Evolutionary conservation across 2,888 invertebrate genomes (phyloP).

Genomic region (Amphipoea oculea): DNA sequence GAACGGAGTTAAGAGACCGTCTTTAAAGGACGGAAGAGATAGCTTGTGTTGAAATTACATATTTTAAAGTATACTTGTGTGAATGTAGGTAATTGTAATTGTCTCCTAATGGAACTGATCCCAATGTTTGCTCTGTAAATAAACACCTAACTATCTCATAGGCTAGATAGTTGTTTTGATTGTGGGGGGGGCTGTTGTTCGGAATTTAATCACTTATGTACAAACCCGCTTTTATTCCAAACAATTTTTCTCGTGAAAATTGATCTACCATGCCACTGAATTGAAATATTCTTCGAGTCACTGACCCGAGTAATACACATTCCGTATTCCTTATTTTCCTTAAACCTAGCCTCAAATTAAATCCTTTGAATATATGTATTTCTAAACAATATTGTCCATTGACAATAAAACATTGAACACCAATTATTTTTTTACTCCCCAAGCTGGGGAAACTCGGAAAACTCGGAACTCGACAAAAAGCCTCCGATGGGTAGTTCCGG

Average conservation of each 20-base stretch:
- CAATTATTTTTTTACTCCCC: slow-evolving; percentile 22
- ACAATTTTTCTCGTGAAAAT: not conserved
- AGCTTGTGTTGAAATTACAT: not conserved
- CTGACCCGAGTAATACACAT: slow-evolving; percentile 22
- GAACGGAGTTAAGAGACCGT: slow-evolving; percentile 2
- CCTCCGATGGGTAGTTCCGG: slow-evolving; percentile 29
- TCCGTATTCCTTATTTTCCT: slow-evolving; percentile 9
- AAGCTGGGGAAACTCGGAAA: not conserved
- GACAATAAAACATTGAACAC: slow-evolving; percentile 50
- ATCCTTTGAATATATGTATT: slow-evolving; percentile 30
- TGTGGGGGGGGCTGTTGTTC: not conserved
- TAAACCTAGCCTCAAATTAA: slow-evolving; percentile 9
- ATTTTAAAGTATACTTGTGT: not conserved
- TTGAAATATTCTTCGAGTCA: slow-evolving; percentile 1
- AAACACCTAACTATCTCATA: not conserved
- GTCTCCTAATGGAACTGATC: not conserved
- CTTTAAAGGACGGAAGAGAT: not conserved
- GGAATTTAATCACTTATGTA: not conserved
- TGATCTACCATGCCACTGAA: not conserved
- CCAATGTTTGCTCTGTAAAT: not conserved
- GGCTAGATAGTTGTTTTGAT: not conserved
- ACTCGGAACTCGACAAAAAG: slow-evolving; percentile 24
- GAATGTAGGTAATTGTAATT: not conserved
- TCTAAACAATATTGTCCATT: slow-evolving; percentile 46
- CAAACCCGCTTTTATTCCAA: not conserved